Base-by-base conservation (phyloP, 1,140 invertebrate genomes). In the Sitobion miscanthi region DNA sequence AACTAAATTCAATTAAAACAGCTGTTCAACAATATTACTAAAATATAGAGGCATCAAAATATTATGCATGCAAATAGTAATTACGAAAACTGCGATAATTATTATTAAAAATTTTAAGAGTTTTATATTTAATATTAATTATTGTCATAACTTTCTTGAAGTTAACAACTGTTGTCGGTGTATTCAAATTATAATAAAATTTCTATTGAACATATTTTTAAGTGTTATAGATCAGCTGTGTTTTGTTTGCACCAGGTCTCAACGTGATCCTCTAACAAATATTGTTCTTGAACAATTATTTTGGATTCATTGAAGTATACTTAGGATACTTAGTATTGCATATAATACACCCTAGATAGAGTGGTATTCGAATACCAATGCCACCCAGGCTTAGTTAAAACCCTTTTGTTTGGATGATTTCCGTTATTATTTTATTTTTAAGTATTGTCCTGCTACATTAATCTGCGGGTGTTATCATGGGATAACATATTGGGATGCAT, bases 281-380 rank as follows among this genome's bases (percentile, higher is more conserved):
- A 52, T 82, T 82, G 69, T 82, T 91, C 20, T 91, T 83, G 47
- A 52, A 92, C 52, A 83, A 83, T 83, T 83, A 69, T 35, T 35
- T 35, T 38, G 47, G 82, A 91, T 25, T 57, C 45, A 45, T 17
- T 30, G 9, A 47, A 49, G 52, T 82, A 83, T 82, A 91, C 42
- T 42, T 42, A 42, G 42, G 1, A 42, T 42, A 42, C 42, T 42
- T 42, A 42, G 42, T 42, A 42, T 42, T 42, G 82, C 52, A 83
- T 82, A 91, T 82, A 91, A 91, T 3, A 49, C 17, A 52, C 52
- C 9, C 38, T 6, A 20, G 14, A 42, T 42, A 42, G 62, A 69
- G 17, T 30, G 38, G 25, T 30, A 90, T 69, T 69, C 21, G 38
- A 57, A 89, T 38, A 42, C 52, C 88, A 89, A 62, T 69, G 4